phyloP scores from a whole-genome alignment of 2,888 invertebrate genomes.

The Ramazzottius varieornatus region DNA sequence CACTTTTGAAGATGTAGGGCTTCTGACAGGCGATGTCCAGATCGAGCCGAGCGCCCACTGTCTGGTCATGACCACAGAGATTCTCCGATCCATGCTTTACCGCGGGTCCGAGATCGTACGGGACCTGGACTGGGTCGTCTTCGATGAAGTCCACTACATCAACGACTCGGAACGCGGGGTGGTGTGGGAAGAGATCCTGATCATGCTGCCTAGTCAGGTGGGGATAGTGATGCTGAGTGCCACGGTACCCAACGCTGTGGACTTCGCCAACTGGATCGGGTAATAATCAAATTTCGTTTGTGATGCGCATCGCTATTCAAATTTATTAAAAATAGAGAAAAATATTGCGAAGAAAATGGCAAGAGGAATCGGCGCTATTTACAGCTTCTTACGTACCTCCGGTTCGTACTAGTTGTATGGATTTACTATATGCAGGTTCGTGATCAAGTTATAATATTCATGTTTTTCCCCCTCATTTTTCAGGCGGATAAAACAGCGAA shows the following conservation, averaged over 20 bases:
- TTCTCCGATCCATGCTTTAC: constrained; percentile 66
- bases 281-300: constrained; percentile 11
- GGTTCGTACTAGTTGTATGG: background rate
- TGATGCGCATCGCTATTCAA: too few species aligned
- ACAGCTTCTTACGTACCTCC: background rate
- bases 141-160: constrained; percentile 97
- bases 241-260: constrained; percentile 83
- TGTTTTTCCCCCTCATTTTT: constrained; percentile 7
- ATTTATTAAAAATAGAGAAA: too few species aligned
- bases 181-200: constrained; percentile 96
- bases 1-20: constrained; percentile 67
- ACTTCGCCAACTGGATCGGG: constrained; percentile 51
- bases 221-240: constrained; percentile 89
- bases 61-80: constrained; percentile 97
- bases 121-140: constrained; percentile 91
- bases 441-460: background rate
- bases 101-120: constrained; percentile 80
- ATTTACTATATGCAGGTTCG: background rate
- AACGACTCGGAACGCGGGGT: constrained; percentile 79
- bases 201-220: constrained; percentile 73
- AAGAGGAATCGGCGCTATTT: too few species aligned
- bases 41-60: constrained; percentile 76
- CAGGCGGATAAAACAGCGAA: constrained; percentile 36
- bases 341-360: too few species aligned
- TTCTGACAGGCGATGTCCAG: constrained; percentile 82